phyloP scores from a whole-genome alignment of 2,797 vertebrate species.

The Phrynocephalus guinanensis region DNA sequence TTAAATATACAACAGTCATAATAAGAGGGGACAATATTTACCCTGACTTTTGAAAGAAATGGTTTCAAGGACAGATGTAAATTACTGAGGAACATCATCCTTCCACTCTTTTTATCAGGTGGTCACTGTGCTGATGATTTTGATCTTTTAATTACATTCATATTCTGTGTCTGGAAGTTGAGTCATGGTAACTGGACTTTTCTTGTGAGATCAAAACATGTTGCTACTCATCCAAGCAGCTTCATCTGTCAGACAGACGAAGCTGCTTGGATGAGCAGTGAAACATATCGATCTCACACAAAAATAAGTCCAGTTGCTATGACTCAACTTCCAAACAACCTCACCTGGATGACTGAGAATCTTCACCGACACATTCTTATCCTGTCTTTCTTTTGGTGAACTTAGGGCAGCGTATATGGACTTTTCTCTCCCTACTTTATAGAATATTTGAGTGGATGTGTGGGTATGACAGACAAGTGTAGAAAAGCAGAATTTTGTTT shows the following conservation, averaged over 20 bases:
- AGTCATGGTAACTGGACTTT: too few relatives aligned
- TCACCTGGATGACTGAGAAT: too few relatives aligned
- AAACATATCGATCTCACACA: too few relatives aligned
- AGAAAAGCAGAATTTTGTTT: background rate
- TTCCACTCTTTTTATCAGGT: too few relatives aligned
- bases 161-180: background rate
- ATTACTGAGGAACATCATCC: background rate
- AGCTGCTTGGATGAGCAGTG: too few relatives aligned
- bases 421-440: background rate
- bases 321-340: too few relatives aligned
- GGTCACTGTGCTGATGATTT: background rate
- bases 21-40: background rate
- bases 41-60: background rate
- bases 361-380: background rate
- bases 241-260: too few relatives aligned
- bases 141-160: background rate
- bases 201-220: too few relatives aligned
- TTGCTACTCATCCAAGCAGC: too few relatives aligned
- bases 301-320: too few relatives aligned
- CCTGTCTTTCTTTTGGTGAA: background rate
- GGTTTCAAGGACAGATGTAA: background rate
- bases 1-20: too few relatives aligned
- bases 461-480: background rate
- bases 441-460: background rate
- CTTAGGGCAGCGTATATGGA: background rate